Base-by-base conservation (phyloP, 2,113 vertebrate genomes). In the Tenebrosternarchus preto region DNA sequence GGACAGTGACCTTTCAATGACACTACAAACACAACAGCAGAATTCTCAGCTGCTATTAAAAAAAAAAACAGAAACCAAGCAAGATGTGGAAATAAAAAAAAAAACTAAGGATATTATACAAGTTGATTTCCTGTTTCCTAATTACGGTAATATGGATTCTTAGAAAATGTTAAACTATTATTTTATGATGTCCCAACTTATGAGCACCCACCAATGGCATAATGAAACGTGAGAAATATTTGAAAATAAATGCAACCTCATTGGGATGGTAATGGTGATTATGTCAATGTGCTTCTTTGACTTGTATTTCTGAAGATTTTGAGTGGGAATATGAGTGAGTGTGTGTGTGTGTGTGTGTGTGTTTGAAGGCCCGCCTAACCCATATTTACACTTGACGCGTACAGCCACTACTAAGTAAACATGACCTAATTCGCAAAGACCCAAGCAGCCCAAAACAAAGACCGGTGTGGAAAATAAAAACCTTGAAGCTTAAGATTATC, bases 351-450 rank as follows among this genome's bases (percentile, higher is more conserved):
- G 25, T 55, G 68, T 31, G 55, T 70, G 64, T 78, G 75, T 77
- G 81, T 74, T 73, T 68, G 36, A 77, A 77, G 9, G 4, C 43
- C 31, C 25, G 60, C 57, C 46, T 29, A 75, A 68, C 74, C 78
- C 70, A 24, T 82, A 78, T 82, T 82, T 82, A 78, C 60, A 57
- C 43, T 57, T 4, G 17, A 74, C 55, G 19, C 67, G 31, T 70
- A 61, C 46, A 67, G 70, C 31, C 59, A 20, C 50, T 27, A 46
- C 60, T 33, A 66, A 20, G 43, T 55, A 82, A 76, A 73, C 57
- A 74, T 73, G 69, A 8, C 33, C 39, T 31, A 22, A 24, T 8
- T 67, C 19, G 59, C 16, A 55, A 31, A 78, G 43, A 59, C 55
- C 39, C 19, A 27, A 60, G 67, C 12, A 39, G 39, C 20, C 22